These are phyloP conservation scores for Karalla daura DNA, from an alignment of 2,797 vertebrate genomes.

Conservation along the genomic window DNA sequence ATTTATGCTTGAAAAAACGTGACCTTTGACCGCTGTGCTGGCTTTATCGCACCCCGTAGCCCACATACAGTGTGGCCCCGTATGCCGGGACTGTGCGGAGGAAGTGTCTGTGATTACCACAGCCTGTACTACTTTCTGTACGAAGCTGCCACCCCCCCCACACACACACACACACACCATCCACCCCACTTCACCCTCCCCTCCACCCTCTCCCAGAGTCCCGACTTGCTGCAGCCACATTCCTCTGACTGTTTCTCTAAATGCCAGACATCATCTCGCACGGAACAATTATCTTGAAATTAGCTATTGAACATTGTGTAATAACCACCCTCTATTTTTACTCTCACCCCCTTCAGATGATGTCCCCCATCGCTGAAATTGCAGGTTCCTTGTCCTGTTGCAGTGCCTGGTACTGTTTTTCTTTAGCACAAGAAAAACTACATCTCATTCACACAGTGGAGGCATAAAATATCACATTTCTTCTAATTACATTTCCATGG, in stretches of 20 bases:
- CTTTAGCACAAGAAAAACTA: conserved; percentile 37
- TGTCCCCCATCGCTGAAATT: neutral
- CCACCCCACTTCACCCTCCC: neutral
- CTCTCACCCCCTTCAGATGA: conserved; percentile 3
- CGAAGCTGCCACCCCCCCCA: conserved; percentile 15
- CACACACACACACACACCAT: neutral
- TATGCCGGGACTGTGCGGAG: conserved; percentile 67
- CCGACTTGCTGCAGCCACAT: conserved; percentile 36
- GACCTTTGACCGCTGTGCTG: conserved; percentile 80
- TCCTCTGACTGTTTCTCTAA: conserved; percentile 32
- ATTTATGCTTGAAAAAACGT: conserved; percentile 86
- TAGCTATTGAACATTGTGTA: neutral
- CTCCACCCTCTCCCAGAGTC: conserved; percentile 12
- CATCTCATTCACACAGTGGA: conserved; percentile 28
- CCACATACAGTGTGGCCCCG: conserved; percentile 78
- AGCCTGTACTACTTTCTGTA: conserved; percentile 67
- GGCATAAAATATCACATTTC: neutral
- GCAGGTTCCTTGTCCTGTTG: conserved; percentile 15
- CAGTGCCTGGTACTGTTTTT: conserved; percentile 38
- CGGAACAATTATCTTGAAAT: conserved; percentile 23
- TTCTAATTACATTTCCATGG: neutral
- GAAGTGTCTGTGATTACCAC: conserved; percentile 79
- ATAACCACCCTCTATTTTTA: conserved; percentile 6
- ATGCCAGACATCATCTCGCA: conserved; percentile 12
- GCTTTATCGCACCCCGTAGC: conserved; percentile 83